Percentiles rank a stretch among this genome's conserved stretches.
Evolutionary conservation across 2,113 vertebrate genomes (phyloP).

Genomic region (western clawed frog (Xenopus tropicalis)): DNA sequence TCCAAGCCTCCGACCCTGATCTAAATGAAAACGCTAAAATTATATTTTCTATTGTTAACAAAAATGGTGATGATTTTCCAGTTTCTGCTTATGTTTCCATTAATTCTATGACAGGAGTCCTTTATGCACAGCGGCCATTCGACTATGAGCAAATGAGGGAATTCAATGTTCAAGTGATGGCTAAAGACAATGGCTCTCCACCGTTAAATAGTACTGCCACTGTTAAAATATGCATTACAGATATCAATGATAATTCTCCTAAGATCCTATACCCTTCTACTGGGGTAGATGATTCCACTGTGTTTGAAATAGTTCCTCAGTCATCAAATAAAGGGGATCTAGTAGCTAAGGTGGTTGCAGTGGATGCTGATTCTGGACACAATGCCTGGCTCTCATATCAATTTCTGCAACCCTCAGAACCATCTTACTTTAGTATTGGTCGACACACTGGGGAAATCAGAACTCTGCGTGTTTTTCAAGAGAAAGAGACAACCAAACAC

Average conservation of each 20-base stretch:
- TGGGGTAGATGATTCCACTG: constrained; percentile 52
- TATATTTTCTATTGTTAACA: constrained; percentile 71
- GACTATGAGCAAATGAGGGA: constrained; percentile 42
- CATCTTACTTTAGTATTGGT: constrained; percentile 35
- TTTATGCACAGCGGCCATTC: constrained; percentile 63
- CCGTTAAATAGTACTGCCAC: constrained; percentile 20
- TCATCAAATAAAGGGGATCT: constrained; percentile 63
- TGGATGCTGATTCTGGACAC: constrained; percentile 57
- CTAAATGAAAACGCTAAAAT: constrained; percentile 74
- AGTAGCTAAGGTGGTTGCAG: constrained; percentile 58
- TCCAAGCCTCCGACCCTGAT: constrained; percentile 75
- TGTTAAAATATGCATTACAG: constrained; percentile 27
- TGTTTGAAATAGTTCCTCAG: constrained; percentile 57
- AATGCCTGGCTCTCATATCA: constrained; percentile 57
- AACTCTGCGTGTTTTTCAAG: constrained; percentile 31
- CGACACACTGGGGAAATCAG: constrained; percentile 42
- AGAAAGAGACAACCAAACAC: constrained; percentile 53
- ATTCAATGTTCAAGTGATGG: constrained; percentile 27
- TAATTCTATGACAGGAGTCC: constrained; percentile 76
- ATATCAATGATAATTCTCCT: constrained; percentile 45
- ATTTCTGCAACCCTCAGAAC: constrained; percentile 47
- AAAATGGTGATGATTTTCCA: constrained; percentile 57
- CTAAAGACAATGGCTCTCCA: constrained; percentile 35
- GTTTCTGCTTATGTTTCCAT: constrained; percentile 73
- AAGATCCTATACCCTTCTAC: constrained; percentile 40